Base-by-base conservation (phyloP, 2,797 vertebrate species). In the Onychomys torridus region DNA sequence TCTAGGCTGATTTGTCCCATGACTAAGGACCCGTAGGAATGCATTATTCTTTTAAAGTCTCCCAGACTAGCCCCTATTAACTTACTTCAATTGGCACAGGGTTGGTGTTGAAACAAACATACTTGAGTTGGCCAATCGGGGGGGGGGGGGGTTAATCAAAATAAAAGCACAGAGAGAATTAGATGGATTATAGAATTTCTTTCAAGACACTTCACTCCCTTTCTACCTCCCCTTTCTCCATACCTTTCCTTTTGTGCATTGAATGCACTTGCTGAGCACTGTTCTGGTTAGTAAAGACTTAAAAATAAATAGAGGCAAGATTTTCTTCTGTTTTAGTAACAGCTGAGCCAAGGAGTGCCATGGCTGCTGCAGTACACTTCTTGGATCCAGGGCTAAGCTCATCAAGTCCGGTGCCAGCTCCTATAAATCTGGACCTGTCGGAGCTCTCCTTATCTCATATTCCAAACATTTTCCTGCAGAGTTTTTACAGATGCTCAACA, bases 21-120 rank as follows among this genome's bases (percentile, higher is more conserved):
- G 61, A 89, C 13, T 67, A 59, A 82, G 67, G 5, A 34, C 23
- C 23, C 57, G 5, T 21, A 76, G 55, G 67, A 16, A 86, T 37
- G 40, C n/a, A 65, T 61, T 78, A 34, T 76, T 96, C 10, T 37
- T 96, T 94, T 91, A 61, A 57, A 59, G 32, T 91, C 32, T 67
- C 10, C 59, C 23, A 83, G 34, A 10, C 61, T 49, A 84, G 12
- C 40, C 1, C 8, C 65, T 71, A 69, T 96, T 73, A 86, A 65
- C 43, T 84, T 71, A 27, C 7, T 81, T 93, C 79, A 91, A 29
- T 76, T 91, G 81, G 49, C 37, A 91, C 0, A 79, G 34, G 17
- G 29, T 59, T 91, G 59, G 75, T 95, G 84, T 94, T 92, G 37
- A 78, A 76, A 71, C 17, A 49, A 76, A 63, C 55, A 52, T 52